Base-by-base conservation (phyloP, 2,797 vertebrate genomes). In the Mus spretus region DNA sequence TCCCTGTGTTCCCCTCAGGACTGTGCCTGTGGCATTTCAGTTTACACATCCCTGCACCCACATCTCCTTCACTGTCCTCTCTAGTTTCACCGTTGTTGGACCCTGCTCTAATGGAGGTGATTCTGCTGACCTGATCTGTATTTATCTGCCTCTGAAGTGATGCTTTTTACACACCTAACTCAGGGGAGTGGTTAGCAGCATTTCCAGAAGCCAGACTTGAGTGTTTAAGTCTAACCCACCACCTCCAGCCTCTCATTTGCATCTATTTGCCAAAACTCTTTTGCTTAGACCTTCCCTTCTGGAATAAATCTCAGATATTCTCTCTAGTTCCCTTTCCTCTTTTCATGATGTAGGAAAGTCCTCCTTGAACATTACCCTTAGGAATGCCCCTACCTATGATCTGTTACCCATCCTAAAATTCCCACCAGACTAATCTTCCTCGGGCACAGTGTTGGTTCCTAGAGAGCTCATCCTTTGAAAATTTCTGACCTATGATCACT, bases 391-490 rank as follows among this genome's bases (percentile, higher is more conserved):
- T 17, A 17, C 34, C 67, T 61, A 22, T 53, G 31, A 14, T 47
- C 3, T 61, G 3, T 55, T 79, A 26, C 22, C 67, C 20, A 31
- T 50, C 17, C 44, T 85, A 59, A 47, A 31, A 65, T 61, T 92
- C 20, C 47, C 77, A 26, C n/a, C 37, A 80, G 24, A 63, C 92
- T 88, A 40, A 90, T 92, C 57, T 74, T 94, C 15, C 37, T 89
- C 44, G 67, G 37, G 6, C 13, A 47, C 63, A 10, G 0, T 37
- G 26, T 65, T 63, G 31, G 6, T 88, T 74, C n/a, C 44, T 77
- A 6, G 78, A 94, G 22, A 87, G 28, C 9, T 61, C 34, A 55
- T 14, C 44, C 28, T 78, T 90, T 77, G 72, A 40, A 93, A 61
- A 44, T 19, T 7, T 13, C 34, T 89, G 22, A 40, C 47, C 1